Evolutionary conservation across 2,113 vertebrate genomes (phyloP).

Genomic region (Grammomys dolichurus): DNA sequence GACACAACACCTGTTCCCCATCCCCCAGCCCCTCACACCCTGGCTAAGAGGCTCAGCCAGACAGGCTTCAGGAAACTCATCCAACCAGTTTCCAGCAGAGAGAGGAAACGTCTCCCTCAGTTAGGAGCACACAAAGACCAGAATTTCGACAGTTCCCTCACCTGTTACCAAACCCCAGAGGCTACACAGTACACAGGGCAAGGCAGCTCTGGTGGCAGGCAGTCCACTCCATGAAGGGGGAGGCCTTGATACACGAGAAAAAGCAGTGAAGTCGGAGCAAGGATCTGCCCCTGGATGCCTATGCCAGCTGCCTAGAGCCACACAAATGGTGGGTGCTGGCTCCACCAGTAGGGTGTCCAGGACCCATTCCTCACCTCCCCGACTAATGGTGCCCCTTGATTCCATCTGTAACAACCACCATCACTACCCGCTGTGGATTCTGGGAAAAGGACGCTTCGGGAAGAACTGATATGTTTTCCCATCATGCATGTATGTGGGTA

Average conservation of each 20-base stretch:
- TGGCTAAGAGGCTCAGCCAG: slow-evolving; percentile 43
- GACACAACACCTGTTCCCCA: background rate
- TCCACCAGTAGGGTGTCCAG: background rate
- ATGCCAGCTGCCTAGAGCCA: background rate
- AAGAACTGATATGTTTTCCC: slow-evolving; percentile 38
- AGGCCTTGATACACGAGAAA: background rate
- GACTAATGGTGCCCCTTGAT: slow-evolving; percentile 30
- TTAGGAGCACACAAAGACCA: slow-evolving; percentile 22
- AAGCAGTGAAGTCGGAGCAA: background rate
- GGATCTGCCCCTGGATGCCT: background rate
- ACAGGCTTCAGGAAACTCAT: slow-evolving; percentile 74
- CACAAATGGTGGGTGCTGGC: background rate
- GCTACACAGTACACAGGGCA: background rate
- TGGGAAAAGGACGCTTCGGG: slow-evolving; percentile 68
- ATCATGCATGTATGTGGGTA: rapidly evolving
- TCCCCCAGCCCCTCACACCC: background rate
- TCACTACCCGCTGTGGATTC: slow-evolving; percentile 44
- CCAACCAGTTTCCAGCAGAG: slow-evolving; percentile 77
- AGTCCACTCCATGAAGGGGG: background rate
- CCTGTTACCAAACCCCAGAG: background rate
- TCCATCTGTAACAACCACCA: slow-evolving; percentile 57
- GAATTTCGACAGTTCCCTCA: background rate
- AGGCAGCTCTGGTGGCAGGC: background rate
- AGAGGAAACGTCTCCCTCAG: background rate
- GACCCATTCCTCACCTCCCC: slow-evolving; percentile 39